Evolutionary conservation across 2,113 vertebrate species (phyloP).

Genomic region (Cebus imitator): DNA sequence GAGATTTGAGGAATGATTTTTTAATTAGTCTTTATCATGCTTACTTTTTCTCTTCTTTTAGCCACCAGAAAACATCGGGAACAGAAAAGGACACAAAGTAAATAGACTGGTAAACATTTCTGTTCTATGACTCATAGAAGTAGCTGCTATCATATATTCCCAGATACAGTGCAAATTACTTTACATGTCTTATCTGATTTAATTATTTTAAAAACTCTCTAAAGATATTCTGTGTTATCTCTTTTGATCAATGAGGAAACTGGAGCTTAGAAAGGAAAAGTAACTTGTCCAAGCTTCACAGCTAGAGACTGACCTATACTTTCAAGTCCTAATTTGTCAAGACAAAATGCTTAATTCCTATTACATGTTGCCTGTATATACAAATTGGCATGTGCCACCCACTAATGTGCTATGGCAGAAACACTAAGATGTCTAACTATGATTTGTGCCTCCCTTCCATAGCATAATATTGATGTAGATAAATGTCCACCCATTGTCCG

Average conservation of each 20-base stretch:
- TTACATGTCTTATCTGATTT: neutral
- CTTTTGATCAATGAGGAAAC: neutral
- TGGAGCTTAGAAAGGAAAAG: neutral
- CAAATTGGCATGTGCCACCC: neutral
- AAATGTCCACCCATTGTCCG: neutral
- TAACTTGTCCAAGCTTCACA: neutral
- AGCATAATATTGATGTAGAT: neutral
- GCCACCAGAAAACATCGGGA: neutral
- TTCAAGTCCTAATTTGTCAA: neutral
- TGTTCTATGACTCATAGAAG: neutral
- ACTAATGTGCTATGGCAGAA: neutral
- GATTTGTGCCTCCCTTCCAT: neutral
- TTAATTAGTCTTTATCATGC: conserved; percentile 62
- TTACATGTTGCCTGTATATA: neutral
- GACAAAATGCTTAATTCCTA: neutral
- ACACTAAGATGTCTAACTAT: neutral
- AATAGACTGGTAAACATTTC: neutral
- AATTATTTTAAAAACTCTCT: neutral
- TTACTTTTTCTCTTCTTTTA: conserved; percentile 38
- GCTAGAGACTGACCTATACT: neutral
- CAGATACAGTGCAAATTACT: neutral
- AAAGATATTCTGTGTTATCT: neutral
- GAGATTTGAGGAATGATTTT: conserved; percentile 70
- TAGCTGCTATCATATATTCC: neutral
- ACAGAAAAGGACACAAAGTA: conserved; percentile 31